phyloP scores from a whole-genome alignment of 2,888 invertebrate genomes.

The Agonopterix subpropinquella region DNA sequence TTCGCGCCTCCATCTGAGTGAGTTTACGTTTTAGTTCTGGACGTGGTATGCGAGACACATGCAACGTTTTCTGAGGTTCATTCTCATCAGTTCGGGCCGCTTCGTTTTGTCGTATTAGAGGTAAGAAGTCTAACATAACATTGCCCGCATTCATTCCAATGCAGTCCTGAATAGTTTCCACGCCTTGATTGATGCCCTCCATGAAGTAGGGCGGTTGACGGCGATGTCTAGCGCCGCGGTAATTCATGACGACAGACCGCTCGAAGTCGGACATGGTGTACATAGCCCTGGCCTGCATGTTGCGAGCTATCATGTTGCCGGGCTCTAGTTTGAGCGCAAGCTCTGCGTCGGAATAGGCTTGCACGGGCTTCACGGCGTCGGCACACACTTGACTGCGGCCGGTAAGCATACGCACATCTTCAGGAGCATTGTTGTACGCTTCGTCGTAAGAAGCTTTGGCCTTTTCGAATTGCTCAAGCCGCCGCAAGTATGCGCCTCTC shows the following conservation, averaged over 20 bases:
- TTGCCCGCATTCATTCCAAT: constrained; percentile 60
- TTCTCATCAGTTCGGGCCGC: constrained; percentile 30
- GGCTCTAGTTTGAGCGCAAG: constrained; percentile 59
- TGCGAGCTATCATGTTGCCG: constrained; percentile 55
- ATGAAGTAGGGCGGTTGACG: constrained; percentile 60
- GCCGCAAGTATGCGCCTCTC: constrained; percentile 54
- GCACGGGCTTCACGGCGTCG: constrained; percentile 57
- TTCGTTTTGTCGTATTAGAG: constrained; percentile 56
- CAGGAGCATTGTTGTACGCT: constrained; percentile 44
- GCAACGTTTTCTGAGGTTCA: constrained; percentile 37
- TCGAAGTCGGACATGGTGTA: constrained; percentile 68
- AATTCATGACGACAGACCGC: constrained; percentile 62
- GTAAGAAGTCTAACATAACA: constrained; percentile 60
- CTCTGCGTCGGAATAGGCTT: constrained; percentile 61
- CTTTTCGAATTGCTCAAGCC: constrained; percentile 64
- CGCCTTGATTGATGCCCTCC: constrained; percentile 64
- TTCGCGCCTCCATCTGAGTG: constrained; percentile 61
- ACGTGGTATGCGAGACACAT: constrained; percentile 54
- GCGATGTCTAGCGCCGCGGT: constrained; percentile 45
- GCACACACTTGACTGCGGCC: constrained; percentile 64
- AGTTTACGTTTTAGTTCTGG: constrained; percentile 42
- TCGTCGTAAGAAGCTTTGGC: constrained; percentile 61
- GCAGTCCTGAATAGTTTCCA: constrained; percentile 66
- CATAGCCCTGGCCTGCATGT: constrained; percentile 64
- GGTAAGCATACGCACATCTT: constrained; percentile 52